These are phyloP conservation scores for Mesitornis unicolor DNA, from an alignment of 2,113 vertebrate genomes.

Conservation along the genomic window DNA sequence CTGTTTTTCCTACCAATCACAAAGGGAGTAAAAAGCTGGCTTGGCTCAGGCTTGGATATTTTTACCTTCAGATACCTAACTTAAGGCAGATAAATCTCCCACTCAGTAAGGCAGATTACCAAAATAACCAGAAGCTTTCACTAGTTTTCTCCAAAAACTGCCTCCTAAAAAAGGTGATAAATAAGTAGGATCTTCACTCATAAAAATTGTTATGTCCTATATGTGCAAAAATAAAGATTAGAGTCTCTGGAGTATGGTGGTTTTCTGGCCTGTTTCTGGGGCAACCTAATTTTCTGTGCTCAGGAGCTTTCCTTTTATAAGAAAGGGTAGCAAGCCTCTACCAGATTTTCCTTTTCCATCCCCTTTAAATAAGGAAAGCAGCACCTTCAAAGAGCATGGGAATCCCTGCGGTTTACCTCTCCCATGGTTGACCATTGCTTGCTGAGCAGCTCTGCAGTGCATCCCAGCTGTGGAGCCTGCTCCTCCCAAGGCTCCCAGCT, in stretches of 20 bases:
- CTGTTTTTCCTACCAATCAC: background rate
- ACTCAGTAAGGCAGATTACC: background rate
- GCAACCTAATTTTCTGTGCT: constrained; percentile 25
- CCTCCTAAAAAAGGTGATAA: background rate
- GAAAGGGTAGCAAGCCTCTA: background rate
- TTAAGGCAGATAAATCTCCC: background rate
- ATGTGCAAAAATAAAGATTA: constrained; percentile 26
- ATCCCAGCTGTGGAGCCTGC: background rate
- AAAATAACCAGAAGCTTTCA: background rate
- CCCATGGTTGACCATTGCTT: rapidly evolving
- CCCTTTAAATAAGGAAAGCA: background rate
- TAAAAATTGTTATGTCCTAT: constrained; percentile 1
- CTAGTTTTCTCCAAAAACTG: background rate
- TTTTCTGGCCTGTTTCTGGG: constrained; percentile 40
- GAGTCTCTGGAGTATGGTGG: background rate
- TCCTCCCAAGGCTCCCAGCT: background rate
- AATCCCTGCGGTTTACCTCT: background rate
- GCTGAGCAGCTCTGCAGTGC: background rate
- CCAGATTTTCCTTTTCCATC: background rate
- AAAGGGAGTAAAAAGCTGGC: background rate
- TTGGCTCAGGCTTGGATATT: background rate
- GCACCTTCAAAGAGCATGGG: background rate
- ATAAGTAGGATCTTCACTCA: background rate
- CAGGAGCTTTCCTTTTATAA: background rate
- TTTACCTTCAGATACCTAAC: background rate